Percentiles rank a stretch among this genome's conserved stretches.
These are phyloP conservation scores for Clamator glandarius DNA, from an alignment of 2,797 vertebrate species.

Conservation along the genomic window DNA sequence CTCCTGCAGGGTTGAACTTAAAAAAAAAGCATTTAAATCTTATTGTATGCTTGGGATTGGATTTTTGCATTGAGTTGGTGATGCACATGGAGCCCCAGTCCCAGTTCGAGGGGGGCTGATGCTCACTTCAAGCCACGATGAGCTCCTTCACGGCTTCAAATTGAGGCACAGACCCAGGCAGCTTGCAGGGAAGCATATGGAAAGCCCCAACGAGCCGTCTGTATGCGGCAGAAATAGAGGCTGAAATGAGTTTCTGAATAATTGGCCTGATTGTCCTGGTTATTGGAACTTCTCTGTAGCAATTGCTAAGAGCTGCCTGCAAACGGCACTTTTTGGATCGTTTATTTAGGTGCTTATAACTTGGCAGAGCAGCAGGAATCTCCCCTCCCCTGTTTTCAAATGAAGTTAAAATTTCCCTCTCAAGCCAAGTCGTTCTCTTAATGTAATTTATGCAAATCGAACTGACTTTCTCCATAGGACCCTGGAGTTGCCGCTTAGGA, in stretches of 20 bases:
- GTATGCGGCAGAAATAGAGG: background rate
- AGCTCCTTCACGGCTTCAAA: background rate
- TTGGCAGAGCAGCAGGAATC: background rate
- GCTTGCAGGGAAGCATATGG: background rate
- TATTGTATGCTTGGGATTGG: rapidly evolving
- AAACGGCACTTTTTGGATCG: rapidly evolving
- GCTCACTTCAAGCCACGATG: background rate
- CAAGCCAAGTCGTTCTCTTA: background rate
- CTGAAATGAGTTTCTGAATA: background rate
- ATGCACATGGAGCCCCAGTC: background rate
- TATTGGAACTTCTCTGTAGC: background rate
- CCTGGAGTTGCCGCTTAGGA: background rate
- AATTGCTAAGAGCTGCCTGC: background rate
- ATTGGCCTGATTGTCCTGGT: background rate
- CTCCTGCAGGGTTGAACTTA: background rate
- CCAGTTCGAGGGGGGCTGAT: rapidly evolving
- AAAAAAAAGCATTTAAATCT: background rate
- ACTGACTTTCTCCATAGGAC: background rate
- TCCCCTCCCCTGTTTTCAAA: background rate
- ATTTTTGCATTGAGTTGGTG: background rate
- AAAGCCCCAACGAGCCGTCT: background rate
- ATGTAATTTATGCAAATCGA: background rate
- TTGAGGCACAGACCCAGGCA: background rate
- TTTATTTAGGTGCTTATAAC: background rate
- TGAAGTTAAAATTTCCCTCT: background rate